A percentile compares a stretch with the other conserved stretches of the same genome.
These are phyloP conservation scores for Teleogryllus occipitalis DNA, from an alignment of 1,140 invertebrate genomes.

Conservation along the genomic window DNA sequence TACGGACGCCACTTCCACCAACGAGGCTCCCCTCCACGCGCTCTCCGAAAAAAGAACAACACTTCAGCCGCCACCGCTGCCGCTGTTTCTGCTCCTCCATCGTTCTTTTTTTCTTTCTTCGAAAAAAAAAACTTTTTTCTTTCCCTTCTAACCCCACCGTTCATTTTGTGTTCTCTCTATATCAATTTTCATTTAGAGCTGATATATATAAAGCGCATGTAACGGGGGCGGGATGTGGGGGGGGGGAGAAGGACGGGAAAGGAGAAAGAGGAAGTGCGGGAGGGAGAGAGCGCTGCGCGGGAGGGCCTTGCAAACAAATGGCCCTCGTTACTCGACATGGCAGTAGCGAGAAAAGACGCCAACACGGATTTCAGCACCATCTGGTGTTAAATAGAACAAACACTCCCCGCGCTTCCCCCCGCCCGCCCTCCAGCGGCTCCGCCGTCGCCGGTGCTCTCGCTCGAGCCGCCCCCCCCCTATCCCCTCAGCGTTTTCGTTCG, in stretches of 20 bases:
- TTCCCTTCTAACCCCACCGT: conserved; percentile 16
- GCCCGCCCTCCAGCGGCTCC: neutral
- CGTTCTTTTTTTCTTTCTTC: no score
- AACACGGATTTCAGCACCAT: conserved; percentile 20
- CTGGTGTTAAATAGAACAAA: conserved; percentile 20
- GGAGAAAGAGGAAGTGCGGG: neutral
- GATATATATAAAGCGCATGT: neutral
- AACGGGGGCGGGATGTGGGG: no score
- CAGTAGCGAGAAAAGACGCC: conserved; percentile 19
- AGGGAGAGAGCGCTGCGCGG: neutral
- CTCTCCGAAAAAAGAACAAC: neutral
- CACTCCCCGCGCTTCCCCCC: neutral
- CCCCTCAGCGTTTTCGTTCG: neutral
- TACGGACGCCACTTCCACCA: conserved; percentile 12
- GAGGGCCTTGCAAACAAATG: conserved; percentile 17
- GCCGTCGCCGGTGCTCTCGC: neutral
- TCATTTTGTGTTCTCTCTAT: conserved; percentile 18
- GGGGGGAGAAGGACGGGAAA: neutral
- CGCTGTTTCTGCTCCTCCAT: conserved; percentile 9
- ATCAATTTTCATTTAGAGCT: conserved; percentile 22
- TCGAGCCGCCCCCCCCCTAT: neutral
- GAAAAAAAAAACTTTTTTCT: no score
- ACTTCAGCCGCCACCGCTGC: neutral
- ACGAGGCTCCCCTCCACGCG: neutral
- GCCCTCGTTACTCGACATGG: conserved; percentile 19